phyloP scores from a whole-genome alignment of 1,140 invertebrate genomes.

The Apis dorsata region DNA sequence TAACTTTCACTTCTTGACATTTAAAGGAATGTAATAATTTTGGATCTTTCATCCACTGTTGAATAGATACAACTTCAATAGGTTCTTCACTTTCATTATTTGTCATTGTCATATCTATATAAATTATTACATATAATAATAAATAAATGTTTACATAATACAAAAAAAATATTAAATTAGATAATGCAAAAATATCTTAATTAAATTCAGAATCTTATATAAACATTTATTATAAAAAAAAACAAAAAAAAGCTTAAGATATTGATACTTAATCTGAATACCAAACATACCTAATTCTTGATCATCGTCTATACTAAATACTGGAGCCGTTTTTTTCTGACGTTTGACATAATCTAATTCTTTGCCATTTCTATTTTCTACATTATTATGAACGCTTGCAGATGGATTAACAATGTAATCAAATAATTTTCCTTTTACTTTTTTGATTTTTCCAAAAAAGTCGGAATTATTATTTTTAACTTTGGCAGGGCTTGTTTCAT shows the following conservation, averaged over 20 bases:
- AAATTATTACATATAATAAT: constrained; percentile 10
- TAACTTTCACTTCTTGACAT: constrained; percentile 94
- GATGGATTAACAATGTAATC: constrained; percentile 96
- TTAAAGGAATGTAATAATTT: constrained; percentile 92
- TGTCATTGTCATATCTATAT: constrained; percentile 74
- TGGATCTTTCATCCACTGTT: constrained; percentile 90
- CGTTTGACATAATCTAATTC: constrained; percentile 88
- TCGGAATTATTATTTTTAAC: constrained; percentile 81
- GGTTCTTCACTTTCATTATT: constrained; percentile 82
- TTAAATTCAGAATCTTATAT: too few species aligned
- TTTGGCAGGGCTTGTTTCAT: constrained; percentile 74
- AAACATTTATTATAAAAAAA: too few species aligned
- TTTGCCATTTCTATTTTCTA: constrained; percentile 89
- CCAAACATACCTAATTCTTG: constrained; percentile 82
- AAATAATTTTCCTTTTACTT: constrained; percentile 95
- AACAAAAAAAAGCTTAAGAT: too few species aligned
- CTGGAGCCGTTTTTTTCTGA: constrained; percentile 93
- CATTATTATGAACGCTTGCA: constrained; percentile 79
- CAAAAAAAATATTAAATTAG: background rate
- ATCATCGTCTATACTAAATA: constrained; percentile 97
- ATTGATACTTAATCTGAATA: background rate
- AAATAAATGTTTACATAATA: background rate
- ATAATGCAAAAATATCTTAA: background rate
- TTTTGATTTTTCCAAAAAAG: constrained; percentile 89
- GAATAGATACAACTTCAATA: constrained; percentile 86